Base-by-base conservation (phyloP, 2,888 invertebrate genomes). In the Pseudococcus jackbeardsleyi region DNA sequence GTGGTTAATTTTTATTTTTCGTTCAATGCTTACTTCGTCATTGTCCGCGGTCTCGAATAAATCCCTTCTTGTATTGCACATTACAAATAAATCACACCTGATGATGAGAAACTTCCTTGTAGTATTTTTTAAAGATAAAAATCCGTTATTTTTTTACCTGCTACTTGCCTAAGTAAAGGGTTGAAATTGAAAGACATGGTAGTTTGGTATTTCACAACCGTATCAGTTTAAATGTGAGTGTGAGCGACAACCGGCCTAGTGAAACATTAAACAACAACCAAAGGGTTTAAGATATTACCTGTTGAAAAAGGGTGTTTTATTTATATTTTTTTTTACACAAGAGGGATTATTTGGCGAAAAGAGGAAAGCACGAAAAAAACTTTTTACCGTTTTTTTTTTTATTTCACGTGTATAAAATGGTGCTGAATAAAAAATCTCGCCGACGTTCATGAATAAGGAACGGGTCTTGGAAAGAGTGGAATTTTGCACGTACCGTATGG, bases 261-360 rank as follows among this genome's bases (percentile, higher is more conserved):
- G 79, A 82, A 82, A 82, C 79, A 82, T 82, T 82, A 19, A 82
- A 19, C 79, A 77, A 77, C 77, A 46, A 46, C 79, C 19, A 48
- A 86, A 86, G 68, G 86, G 42, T 64, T 72, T 86, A 72, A 86
- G 72, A 72, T 86, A 86, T 86, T 86, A 86, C 86, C 86, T 86
- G 86, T 86, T 86, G 86, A 86, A 86, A 86, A 86, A 77, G 86
- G 77, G 86, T 86, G 86, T 42, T 77, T 86, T 86, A 86, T 86
- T 86, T 86, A 33, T 33, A 77, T 86, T 86, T 82, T 82, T 82
- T 39, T 17, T 12, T 19, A 19, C 79, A 19, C 64, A 64, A 64
- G 33, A 82, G 79, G 79, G 79, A 82, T 82, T 82, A 82, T 82
- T 46, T 22, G 46, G 46, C 33, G 19, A 82, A 82, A 46, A 46